Conservation (phyloP, 2,888 invertebrate species). For the Pristionchus exspectatus region DNA sequence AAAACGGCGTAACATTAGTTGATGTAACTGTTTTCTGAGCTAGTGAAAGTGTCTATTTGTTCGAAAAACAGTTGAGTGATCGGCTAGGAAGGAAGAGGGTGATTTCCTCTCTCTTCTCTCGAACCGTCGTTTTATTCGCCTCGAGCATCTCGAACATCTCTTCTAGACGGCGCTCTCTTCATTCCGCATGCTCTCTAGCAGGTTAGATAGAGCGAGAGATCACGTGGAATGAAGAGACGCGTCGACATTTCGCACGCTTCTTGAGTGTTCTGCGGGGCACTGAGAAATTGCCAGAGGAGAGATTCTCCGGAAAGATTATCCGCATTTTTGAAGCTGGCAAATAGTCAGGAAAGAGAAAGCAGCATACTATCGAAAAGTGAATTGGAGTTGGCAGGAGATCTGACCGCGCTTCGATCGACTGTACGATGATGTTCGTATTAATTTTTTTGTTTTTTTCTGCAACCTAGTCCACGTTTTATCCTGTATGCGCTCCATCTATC, state of each 20-base stretch:
- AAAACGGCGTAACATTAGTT: not conserved
- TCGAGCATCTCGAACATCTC: not conserved
- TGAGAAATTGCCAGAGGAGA: not conserved
- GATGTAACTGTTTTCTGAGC: not conserved
- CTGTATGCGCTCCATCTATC: no score
- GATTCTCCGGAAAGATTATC: not conserved
- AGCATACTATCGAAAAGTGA: not conserved
- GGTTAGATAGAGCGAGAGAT: not conserved
- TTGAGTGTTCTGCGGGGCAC: not conserved
- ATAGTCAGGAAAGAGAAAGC: not conserved
- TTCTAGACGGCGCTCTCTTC: not conserved
- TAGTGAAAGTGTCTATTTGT: not conserved
- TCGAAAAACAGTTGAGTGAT: not conserved
- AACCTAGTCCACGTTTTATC: no score
- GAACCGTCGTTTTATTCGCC: not conserved
- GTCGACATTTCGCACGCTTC: not conserved
- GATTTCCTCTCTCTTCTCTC: not conserved
- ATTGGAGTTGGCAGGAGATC: not conserved
- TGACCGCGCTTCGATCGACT: no score
- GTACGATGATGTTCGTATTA: no score
- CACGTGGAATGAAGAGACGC: not conserved
- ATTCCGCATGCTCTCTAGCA: not conserved
- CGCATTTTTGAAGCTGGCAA: not conserved
- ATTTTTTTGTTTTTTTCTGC: no score
- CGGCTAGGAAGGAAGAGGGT: not conserved